Evolutionary conservation across 2,113 vertebrate genomes (phyloP).

Genomic region (Ifrita kowaldi): DNA sequence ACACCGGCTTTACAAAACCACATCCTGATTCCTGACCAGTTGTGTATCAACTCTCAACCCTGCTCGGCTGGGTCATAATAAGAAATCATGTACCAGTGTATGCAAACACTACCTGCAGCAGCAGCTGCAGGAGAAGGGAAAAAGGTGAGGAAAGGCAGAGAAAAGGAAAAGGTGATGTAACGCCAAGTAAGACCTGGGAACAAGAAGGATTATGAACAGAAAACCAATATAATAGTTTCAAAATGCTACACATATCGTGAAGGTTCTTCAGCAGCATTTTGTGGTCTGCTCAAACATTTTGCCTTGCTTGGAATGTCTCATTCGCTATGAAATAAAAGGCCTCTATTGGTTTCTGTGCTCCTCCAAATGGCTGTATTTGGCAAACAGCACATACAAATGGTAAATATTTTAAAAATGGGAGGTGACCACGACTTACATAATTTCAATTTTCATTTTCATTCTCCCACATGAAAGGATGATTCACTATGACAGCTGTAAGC

Average conservation of each 20-base stretch:
- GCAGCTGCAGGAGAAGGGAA: not conserved
- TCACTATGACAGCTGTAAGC: not conserved
- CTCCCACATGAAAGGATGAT: not conserved
- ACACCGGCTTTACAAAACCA: not conserved
- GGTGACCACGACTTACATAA: not conserved
- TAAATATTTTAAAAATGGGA: not conserved
- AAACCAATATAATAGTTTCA: not conserved
- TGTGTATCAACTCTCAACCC: not conserved
- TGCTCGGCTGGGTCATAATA: not conserved
- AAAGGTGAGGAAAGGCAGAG: not conserved
- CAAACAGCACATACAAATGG: not conserved
- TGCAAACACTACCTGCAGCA: not conserved
- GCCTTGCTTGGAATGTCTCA: not conserved
- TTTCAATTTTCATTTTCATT: not conserved
- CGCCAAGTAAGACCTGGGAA: accelerated
- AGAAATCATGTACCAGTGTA: not conserved
- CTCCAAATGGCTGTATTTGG: not conserved
- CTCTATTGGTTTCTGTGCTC: not conserved
- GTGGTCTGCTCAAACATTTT: not conserved
- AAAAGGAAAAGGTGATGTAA: not conserved
- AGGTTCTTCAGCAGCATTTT: not conserved
- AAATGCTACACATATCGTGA: not conserved
- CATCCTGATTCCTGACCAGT: not conserved
- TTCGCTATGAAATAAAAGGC: not conserved
- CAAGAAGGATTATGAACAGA: not conserved